Base-by-base conservation (phyloP, 2,888 invertebrate genomes). In the Buathra laborator region DNA sequence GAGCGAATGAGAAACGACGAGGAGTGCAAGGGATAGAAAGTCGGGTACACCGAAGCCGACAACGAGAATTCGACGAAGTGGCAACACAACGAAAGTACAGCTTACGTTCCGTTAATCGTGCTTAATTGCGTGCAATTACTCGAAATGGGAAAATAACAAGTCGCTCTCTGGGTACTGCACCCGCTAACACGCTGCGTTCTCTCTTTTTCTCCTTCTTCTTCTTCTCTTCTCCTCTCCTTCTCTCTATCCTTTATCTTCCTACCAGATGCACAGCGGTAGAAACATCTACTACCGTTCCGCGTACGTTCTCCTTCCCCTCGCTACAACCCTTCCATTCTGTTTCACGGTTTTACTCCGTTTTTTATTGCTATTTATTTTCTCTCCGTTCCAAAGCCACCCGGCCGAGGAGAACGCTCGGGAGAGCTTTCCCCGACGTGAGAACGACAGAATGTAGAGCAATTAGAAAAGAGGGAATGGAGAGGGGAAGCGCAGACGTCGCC, bases 101-200 rank as follows among this genome's bases (percentile, higher is more conserved):
- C 89, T 89, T 88, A 88, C 88, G 87, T 86, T 87, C 88, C 88
- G 91, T 91, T 92, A 92, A 91, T 91, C 91, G 90, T 87, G 88
- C 90, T 92, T 92, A 92, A 93, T 93, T 91, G 90, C 90, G 89
- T 88, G 90, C 91, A 92, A 92, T 93, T 93, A 92, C 90, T 90
- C 88, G 90, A 92, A 92, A 93, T 92, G 92, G 90, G 90, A 90
- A 91, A 93, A 92, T 92, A 92, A 92, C 91, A 90, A 92, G 91
- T 90, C 88, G 88, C 87, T 87, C 44, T 46, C 74, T 46, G 70
- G 78, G 70, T 81, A 66, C 71, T 66, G 24, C 43, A 56, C 46
- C 56, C 46, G 32, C 78, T 37, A 68, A 70, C 68, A 68, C 70
- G 72, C 64, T 56, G 51, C 68, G 68, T 74, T 76, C 59, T 43